phyloP scores from a whole-genome alignment of 2,797 vertebrate genomes.

The Gallinago nigripennis region DNA sequence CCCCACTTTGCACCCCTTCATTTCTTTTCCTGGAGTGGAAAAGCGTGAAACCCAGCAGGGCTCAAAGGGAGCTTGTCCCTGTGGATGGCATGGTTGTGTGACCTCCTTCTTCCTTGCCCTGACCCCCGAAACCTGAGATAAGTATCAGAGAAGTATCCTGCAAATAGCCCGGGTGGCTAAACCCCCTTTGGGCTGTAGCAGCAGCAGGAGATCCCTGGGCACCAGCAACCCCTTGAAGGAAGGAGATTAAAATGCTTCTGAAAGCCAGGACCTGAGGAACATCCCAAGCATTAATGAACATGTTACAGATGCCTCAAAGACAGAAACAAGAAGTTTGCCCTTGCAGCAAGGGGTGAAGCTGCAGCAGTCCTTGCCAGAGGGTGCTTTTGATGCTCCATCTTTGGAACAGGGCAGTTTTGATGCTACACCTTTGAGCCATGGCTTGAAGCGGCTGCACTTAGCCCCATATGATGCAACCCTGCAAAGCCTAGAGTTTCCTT shows the following conservation, averaged over 20 bases:
- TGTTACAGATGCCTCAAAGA: background rate
- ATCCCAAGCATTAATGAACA: background rate
- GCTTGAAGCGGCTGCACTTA: background rate
- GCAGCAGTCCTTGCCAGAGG: background rate
- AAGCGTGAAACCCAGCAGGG: background rate
- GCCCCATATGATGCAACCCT: background rate
- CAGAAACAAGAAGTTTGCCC: background rate
- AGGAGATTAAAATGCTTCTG: background rate
- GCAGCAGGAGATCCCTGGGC: background rate
- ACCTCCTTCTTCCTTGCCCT: background rate
- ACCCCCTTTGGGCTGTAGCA: background rate
- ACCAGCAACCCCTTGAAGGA: background rate
- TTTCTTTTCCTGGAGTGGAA: background rate
- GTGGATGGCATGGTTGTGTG: background rate
- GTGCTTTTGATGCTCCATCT: background rate
- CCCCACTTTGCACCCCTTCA: background rate
- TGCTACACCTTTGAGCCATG: background rate
- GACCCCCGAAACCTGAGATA: background rate
- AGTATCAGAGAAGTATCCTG: background rate
- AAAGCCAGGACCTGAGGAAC: background rate
- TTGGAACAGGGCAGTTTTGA: background rate
- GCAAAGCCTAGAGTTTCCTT: background rate
- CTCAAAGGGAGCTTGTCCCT: background rate
- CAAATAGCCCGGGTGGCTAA: background rate
- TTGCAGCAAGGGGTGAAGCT: background rate